Conservation (phyloP, 2,888 invertebrate species). For the Masnerella sp. region DNA sequence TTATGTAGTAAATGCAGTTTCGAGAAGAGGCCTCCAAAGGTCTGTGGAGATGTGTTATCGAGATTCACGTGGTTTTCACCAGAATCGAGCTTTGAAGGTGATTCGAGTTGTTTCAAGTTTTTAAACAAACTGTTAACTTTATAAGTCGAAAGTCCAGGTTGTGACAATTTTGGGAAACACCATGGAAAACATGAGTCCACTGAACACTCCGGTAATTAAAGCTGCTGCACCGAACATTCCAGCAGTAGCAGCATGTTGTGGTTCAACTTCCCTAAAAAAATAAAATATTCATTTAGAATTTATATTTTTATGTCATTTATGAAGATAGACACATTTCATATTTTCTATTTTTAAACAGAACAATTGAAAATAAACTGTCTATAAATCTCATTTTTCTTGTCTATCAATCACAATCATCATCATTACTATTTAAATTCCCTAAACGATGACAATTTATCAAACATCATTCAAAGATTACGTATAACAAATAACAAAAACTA, state of each 20-base stretch:
- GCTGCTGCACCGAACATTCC: conserved; percentile 98
- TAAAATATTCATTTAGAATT: too few species aligned
- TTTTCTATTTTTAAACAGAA: too few species aligned
- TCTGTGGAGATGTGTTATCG: conserved; percentile 4
- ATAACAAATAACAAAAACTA: too few species aligned
- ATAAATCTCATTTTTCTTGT: too few species aligned
- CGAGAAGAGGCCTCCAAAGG: conserved; percentile 6
- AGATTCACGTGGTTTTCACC: conserved; percentile 20
- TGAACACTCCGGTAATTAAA: conserved; percentile 91
- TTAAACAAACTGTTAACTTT: background rate
- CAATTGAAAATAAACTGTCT: too few species aligned
- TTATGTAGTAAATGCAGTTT: conserved; percentile 35
- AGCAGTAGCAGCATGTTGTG: conserved; percentile 87
- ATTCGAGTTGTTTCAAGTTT: background rate
- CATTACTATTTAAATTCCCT: too few species aligned
- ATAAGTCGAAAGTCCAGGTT: conserved; percentile 54
- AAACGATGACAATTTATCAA: too few species aligned
- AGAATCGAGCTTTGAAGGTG: background rate
- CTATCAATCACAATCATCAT: too few species aligned
- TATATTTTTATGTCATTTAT: background rate
- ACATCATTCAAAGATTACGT: too few species aligned
- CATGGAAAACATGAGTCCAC: conserved; percentile 88
- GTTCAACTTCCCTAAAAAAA: conserved; percentile 52
- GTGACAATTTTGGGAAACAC: conserved; percentile 79
- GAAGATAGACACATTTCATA: too few species aligned